Conservation (phyloP, 2,888 invertebrate genomes). For the Apodemia zela region DNA sequence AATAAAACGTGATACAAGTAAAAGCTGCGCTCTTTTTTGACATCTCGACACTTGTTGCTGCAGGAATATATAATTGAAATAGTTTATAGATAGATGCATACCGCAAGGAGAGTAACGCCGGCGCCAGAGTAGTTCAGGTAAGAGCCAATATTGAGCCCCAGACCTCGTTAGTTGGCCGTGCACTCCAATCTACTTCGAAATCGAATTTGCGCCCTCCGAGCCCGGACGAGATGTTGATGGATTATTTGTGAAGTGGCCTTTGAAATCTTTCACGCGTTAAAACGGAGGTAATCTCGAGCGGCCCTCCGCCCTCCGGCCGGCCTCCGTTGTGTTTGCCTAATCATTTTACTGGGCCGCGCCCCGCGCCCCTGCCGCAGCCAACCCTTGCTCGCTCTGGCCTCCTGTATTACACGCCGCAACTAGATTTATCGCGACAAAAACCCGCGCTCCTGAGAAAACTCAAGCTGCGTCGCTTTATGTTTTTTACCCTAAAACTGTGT, state of each 20-base stretch:
- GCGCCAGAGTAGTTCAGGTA: neutral
- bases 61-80: no score
- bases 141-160: constrained; percentile 32
- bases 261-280: constrained; percentile 78
- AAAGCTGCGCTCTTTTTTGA: no score
- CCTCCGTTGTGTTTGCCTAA: constrained; percentile 63
- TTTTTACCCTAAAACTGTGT: constrained; percentile 75
- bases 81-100: no score
- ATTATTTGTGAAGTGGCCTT: constrained; percentile 79
- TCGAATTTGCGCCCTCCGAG: constrained; percentile 59
- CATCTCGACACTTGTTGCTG: no score
- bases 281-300: constrained; percentile 68
- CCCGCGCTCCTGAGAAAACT: constrained; percentile 65
- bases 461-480: constrained; percentile 73
- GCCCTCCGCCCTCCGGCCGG: constrained; percentile 38
- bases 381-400: constrained; percentile 46
- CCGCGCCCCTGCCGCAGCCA: constrained; percentile 30
- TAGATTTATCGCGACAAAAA: constrained; percentile 55
- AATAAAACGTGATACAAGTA: no score
- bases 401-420: constrained; percentile 61
- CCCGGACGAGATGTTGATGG: constrained; percentile 65
- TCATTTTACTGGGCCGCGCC: constrained; percentile 50
- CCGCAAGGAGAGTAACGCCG: neutral
- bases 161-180: constrained; percentile 72
- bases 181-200: constrained; percentile 70